Conservation (phyloP, 2,888 invertebrate genomes). For the Drosophila aldrichi region DNA sequence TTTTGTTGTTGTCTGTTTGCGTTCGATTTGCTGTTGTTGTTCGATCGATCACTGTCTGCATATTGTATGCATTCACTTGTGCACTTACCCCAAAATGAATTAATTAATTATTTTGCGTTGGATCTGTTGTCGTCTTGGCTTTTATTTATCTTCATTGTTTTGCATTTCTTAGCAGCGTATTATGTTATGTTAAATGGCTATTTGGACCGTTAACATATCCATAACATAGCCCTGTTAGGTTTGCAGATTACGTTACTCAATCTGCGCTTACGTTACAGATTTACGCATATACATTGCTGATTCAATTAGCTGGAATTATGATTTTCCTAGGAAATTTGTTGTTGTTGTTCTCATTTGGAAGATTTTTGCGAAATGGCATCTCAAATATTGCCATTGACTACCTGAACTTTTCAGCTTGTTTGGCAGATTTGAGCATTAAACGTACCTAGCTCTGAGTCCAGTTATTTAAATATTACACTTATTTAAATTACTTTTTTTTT, state of each 20-base stretch:
- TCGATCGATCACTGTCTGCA: slow-evolving; percentile 2
- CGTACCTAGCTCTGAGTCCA: not conserved
- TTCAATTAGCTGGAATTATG: not conserved
- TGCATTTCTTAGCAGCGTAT: slow-evolving; percentile 41
- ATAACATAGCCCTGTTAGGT: slow-evolving; percentile 28
- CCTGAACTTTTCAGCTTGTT: not conserved
- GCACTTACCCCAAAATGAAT: slow-evolving; percentile 42
- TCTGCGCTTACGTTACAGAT: slow-evolving; percentile 27
- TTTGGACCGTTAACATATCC: slow-evolving; percentile 15
- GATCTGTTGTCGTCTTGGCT: slow-evolving; percentile 41
- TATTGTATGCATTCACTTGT: not conserved
- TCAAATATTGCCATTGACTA: not conserved
- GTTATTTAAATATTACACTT: no score
- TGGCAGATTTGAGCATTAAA: no score
- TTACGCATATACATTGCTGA: slow-evolving; percentile 6
- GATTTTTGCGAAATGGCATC: not conserved
- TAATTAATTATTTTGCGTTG: slow-evolving; percentile 34
- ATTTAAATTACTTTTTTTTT: no score
- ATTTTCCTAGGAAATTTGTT: not conserved
- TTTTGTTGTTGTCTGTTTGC: not conserved
- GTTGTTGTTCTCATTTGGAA: not conserved
- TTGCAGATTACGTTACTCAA: slow-evolving; percentile 8
- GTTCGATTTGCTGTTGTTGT: not conserved
- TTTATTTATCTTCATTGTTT: slow-evolving; percentile 52
- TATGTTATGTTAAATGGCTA: slow-evolving; percentile 42